These are phyloP conservation scores for Andrena dorsata DNA, from an alignment of 2,888 invertebrate genomes.

Conservation along the genomic window DNA sequence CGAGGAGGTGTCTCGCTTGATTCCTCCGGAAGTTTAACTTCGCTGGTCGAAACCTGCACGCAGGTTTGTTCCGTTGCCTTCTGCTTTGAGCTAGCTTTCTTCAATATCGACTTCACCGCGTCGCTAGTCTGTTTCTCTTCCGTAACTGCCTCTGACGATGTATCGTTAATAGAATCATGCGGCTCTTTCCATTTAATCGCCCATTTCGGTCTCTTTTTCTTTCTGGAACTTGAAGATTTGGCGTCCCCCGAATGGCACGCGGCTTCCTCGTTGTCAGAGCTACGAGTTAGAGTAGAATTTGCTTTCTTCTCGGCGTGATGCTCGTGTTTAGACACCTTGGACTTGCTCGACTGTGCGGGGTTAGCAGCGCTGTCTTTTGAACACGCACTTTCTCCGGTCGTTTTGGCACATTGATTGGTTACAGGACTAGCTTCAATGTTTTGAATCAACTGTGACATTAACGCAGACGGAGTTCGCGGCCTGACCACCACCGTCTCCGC, in stretches of 20 bases:
- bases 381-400: conserved; percentile 18
- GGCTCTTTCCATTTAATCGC: conserved; percentile 18
- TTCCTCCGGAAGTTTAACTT: background rate
- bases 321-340: conserved; percentile 41
- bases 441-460: conserved; percentile 53
- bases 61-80: background rate
- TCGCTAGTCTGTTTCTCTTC: conserved; percentile 31
- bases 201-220: conserved; percentile 38
- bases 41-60: background rate
- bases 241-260: background rate
- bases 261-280: conserved; percentile 51
- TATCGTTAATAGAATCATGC: background rate
- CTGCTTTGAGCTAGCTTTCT: background rate
- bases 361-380: background rate
- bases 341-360: conserved; percentile 38
- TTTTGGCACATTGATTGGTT: conserved; percentile 27
- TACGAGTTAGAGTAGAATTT: background rate
- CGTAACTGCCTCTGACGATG: background rate
- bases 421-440: conserved; percentile 38
- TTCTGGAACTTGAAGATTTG: conserved; percentile 27
- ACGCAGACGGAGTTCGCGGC: conserved; percentile 31
- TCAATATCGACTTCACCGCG: conserved; percentile 2
- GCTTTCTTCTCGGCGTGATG: conserved; percentile 18
- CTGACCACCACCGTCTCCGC: background rate
- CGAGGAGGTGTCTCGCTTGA: background rate